These are phyloP conservation scores for Aphelocoma coerulescens DNA, from an alignment of 2,113 vertebrate species.

Conservation along the genomic window DNA sequence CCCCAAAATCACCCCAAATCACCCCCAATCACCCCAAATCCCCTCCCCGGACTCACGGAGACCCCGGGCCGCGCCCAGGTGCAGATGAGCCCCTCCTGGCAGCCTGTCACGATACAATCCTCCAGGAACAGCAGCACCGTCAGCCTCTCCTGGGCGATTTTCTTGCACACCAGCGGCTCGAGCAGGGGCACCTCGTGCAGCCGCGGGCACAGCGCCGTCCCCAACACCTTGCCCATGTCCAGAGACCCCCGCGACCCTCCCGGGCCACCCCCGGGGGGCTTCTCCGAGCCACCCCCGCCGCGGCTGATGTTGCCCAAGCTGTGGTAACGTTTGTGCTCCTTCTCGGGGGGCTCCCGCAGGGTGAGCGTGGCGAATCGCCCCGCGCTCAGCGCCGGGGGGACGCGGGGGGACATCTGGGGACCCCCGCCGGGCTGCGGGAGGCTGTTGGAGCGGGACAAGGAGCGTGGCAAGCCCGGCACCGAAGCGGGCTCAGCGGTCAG, in stretches of 20 bases:
- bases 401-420: conserved; percentile 32
- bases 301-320: conserved; percentile 87
- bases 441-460: conserved; percentile 88
- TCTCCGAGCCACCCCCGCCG: conserved; percentile 76
- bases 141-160: conserved; percentile 88
- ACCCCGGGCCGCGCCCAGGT: conserved; percentile 88
- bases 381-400: conserved; percentile 69
- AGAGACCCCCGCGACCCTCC: conserved; percentile 30
- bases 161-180: conserved; percentile 92
- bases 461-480: conserved; percentile 73
- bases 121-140: conserved; percentile 92
- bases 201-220: conserved; percentile 87
- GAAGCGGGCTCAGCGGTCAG: no score
- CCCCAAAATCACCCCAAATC: no score
- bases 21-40: no score
- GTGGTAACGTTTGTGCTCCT: conserved; percentile 89
- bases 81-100: conserved; percentile 91
- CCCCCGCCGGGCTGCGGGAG: conserved; percentile 82
- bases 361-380: conserved; percentile 86
- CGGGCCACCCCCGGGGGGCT: not conserved
- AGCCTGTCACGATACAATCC: conserved; percentile 91
- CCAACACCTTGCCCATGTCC: conserved; percentile 81
- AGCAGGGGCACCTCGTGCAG: conserved; percentile 90
- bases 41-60: conserved; percentile 62
- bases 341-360: conserved; percentile 75